Base-by-base conservation (phyloP, 2,888 invertebrate genomes). In the Agriopis leucophaearia region DNA sequence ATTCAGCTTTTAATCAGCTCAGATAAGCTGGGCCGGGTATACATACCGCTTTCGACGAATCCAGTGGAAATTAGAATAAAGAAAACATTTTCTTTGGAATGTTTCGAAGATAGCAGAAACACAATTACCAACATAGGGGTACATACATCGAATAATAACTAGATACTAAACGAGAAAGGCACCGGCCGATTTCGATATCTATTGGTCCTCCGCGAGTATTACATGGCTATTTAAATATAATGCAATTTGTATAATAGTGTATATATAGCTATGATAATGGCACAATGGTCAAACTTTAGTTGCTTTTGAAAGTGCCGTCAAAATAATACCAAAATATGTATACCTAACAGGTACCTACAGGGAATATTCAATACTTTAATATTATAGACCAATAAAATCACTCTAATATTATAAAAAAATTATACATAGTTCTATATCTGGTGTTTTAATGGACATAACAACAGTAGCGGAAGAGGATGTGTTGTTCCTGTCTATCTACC, bases 61-160 rank as follows among this genome's bases (percentile, higher is more conserved):
- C 44, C 68, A 64, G 60, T 86, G 81, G 82, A 81, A 76, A 83
- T 82, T n/a, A 85, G 79, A 83, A 82, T 83, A 85, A 86, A 54
- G 82, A 86, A 67, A 77, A 85, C 85, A 87, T 51, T 71, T 88
- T 91, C 89, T 90, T 91, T 93, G 93, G 93, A 93, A 93, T 93
- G 92, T 93, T 83, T 87, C 84, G 92, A 93, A 92, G 91, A 80
- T 84, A 77, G 72, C 69, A 69, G 78, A 74, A 69, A 67, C 36
- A 69, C 73, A 61, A 64, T 70, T 71, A 60, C 72, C 62, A 76
- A 76, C 55, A 27, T 55, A 13, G 7, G 9, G 18, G 5, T 13
- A 62, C 69, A 35, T 62, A 55, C 74, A 72, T 76, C 72, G 69
- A 79, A 77, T 78, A 78, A 84, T 74, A 71, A 73, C 71, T 84